Evolutionary conservation across 2,888 invertebrate species (phyloP), one percentile per base, ranked within the genome.

Genomic region (Eupeodes luniger): DNA sequence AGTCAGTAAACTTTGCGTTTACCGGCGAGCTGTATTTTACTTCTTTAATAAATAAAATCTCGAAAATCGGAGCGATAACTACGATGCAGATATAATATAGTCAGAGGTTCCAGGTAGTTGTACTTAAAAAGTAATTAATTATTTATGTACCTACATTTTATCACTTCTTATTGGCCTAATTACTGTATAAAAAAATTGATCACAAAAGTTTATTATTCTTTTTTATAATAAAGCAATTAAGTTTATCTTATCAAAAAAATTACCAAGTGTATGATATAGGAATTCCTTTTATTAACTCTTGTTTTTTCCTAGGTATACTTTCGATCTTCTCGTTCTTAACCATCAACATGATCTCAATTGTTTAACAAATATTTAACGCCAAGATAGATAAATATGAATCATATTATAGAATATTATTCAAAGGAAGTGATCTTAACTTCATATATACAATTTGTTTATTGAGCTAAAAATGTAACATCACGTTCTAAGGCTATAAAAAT

Each of bases 391-490:
- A 47, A 64, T 57, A 27, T 57, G 66, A 66, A 49, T 66, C 27
- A 66, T 49, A 19, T 27, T 27, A 14, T 6, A 36, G 7, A 34
- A 59, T 11, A 34, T 49, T 12, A 10, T 62, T 62, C 36, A 53
- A 53, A 69, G 36, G 51, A 69, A 53, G 36, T 53, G 0, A 53
- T 40, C n/a, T 67, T 51, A 51, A 53, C 36, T 16, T 53, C 36
- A 11, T 14, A 5, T n/a, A 67, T 49, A 27, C 34, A 14, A 36
- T 40, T 34, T 36, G n/a, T n/a, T 14, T 27, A 12, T 34, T 59
- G 14, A 34, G 34, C 11, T 49, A 11, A 67, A 67, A 53, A 53
- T 51, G 67, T 67, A 67, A n/a, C 51, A 67, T 67, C 67, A 67
- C 67, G 67, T 67, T 36, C 67, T n/a, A 67, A 66, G 14, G 27